phyloP scores from a whole-genome alignment of 2,888 invertebrate genomes.

The Pachycephus smyrnensis region DNA sequence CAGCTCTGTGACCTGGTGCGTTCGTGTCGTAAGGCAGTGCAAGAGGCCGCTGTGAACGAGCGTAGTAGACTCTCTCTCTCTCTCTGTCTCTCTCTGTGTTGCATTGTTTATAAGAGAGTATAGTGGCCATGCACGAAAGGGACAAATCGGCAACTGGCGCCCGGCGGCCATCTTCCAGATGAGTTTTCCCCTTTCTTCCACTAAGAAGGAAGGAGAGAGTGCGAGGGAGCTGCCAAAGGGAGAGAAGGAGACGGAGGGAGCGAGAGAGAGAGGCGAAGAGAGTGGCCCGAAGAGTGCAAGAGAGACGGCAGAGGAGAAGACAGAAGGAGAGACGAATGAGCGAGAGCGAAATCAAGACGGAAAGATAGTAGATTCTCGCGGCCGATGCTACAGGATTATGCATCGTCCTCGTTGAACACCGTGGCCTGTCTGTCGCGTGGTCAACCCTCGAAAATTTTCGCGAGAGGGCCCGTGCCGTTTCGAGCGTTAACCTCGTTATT shows the following conservation, averaged over 20 bases:
- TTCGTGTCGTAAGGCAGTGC: constrained; percentile 3
- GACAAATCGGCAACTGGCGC: constrained; percentile 64
- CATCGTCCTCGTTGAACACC: background rate
- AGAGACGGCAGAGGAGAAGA: constrained; percentile 13
- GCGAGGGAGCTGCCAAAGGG: background rate
- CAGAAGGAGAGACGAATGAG: constrained; percentile 28
- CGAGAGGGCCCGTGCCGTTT: background rate
- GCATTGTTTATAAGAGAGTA: constrained; percentile 26
- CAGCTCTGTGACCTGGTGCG: background rate
- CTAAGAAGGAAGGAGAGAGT: constrained; percentile 12
- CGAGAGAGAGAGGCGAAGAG: constrained; percentile 15
- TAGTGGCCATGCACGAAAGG: constrained; percentile 49
- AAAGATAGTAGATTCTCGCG: background rate
- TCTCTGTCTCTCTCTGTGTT: constrained; percentile 6
- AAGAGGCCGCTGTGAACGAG: background rate
- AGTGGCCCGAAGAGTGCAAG: constrained; percentile 3
- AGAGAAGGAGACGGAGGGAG: constrained; percentile 15
- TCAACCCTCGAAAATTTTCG: background rate
- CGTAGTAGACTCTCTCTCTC: background rate
- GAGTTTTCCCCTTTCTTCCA: constrained; percentile 66
- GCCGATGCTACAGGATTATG: background rate
- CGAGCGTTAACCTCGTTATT: constrained; percentile 6
- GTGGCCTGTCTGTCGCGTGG: background rate
- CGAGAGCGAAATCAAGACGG: constrained; percentile 19
- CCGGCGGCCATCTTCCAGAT: constrained; percentile 73